Percentiles rank a stretch among this genome's conserved stretches.
These are phyloP conservation scores for Stenchaetothrips biformis DNA, from an alignment of 2,888 invertebrate species.

Conservation along the genomic window DNA sequence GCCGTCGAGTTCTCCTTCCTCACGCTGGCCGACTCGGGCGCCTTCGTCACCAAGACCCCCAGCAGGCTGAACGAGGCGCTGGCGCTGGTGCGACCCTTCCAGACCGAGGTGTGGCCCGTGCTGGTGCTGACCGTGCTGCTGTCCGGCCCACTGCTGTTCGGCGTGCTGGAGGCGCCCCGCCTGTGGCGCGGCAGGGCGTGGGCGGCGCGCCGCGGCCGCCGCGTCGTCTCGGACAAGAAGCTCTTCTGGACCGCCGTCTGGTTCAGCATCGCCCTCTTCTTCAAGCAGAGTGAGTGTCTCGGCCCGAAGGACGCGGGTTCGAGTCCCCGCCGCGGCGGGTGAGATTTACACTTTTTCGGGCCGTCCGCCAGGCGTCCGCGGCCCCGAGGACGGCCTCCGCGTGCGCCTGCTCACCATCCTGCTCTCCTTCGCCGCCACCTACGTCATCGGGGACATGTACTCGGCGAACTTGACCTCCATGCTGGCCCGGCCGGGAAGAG, in stretches of 20 bases:
- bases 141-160: conserved; percentile 65
- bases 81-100: conserved; percentile 67
- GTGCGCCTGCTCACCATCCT: conserved; percentile 64
- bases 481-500: conserved; percentile 64
- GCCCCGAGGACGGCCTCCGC: conserved; percentile 60
- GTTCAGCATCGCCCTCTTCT: conserved; percentile 65
- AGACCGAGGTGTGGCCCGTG: conserved; percentile 61
- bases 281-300: conserved; percentile 60
- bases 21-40: conserved; percentile 70
- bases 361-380: conserved; percentile 50
- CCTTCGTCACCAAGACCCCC: conserved; percentile 70
- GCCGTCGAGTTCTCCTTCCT: conserved; percentile 72
- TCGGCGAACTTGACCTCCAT: conserved; percentile 72
- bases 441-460: conserved; percentile 73
- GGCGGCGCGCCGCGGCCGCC: conserved; percentile 30
- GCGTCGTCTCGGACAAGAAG: conserved; percentile 35
- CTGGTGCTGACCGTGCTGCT: conserved; percentile 59
- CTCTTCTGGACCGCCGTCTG: conserved; percentile 62
- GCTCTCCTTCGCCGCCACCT: conserved; percentile 68
- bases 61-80: conserved; percentile 66
- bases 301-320: neutral
- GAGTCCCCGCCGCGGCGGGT: neutral
- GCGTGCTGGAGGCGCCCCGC: conserved; percentile 60
- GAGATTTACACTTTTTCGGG: neutral
- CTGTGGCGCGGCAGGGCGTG: conserved; percentile 47